Conservation (phyloP, 2,888 invertebrate species). For the Synergus gifuensis region DNA sequence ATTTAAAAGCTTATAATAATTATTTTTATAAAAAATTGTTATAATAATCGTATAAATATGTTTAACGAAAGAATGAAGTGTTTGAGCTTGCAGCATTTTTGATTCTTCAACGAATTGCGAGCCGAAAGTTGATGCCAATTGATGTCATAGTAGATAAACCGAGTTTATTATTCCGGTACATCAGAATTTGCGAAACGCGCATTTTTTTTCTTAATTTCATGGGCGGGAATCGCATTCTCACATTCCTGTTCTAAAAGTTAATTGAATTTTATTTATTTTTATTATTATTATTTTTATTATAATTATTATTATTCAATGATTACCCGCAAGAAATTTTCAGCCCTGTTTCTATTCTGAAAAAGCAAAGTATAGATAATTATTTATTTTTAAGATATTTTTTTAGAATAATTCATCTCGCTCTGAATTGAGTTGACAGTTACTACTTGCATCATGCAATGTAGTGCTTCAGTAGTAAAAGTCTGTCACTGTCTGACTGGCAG, state of each 20-base stretch:
- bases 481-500: not conserved
- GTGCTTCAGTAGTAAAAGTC: not conserved
- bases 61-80: too few species aligned
- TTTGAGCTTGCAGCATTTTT: not conserved
- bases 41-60: too few species aligned
- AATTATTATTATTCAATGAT: too few species aligned
- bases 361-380: not conserved
- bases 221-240: not conserved
- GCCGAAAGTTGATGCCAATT: constrained; percentile 22
- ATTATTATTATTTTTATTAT: too few species aligned
- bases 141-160: constrained; percentile 24
- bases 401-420: not conserved
- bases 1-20: too few species aligned
- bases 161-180: constrained; percentile 17
- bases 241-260: too few species aligned
- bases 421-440: not conserved
- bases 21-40: too few species aligned
- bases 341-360: too few species aligned
- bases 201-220: not conserved
- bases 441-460: not conserved
- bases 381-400: not conserved
- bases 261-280: too few species aligned
- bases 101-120: not conserved
- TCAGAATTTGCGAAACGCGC: not conserved
- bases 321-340: too few species aligned